phyloP scores from a whole-genome alignment of 1,140 invertebrate genomes.

The Leptoteleia sp. region DNA sequence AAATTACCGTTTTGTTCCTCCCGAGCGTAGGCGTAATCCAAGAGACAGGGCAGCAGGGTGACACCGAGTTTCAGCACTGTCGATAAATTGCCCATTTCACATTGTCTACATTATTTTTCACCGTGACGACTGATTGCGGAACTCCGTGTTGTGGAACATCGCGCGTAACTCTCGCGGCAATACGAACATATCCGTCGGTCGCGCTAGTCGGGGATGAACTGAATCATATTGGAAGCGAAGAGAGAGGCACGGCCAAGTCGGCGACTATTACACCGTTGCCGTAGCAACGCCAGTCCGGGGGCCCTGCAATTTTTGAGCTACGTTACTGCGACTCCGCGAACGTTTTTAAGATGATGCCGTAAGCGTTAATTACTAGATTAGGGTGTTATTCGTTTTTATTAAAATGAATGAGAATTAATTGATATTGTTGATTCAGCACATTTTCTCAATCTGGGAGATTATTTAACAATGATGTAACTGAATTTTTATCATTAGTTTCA shows the following conservation, averaged over 20 bases:
- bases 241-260: conserved; percentile 37
- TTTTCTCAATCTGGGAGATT: too few relatives aligned
- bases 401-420: too few relatives aligned
- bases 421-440: too few relatives aligned
- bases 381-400: too few relatives aligned
- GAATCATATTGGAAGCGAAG: conserved; percentile 55
- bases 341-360: too few relatives aligned
- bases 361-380: too few relatives aligned
- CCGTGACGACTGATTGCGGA: conserved; percentile 56
- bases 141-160: conserved; percentile 48
- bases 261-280: conserved; percentile 38
- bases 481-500: too few relatives aligned
- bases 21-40: conserved; percentile 75
- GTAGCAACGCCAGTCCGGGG: conserved; percentile 12
- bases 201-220: conserved; percentile 69
- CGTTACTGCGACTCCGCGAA: too few relatives aligned
- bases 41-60: conserved; percentile 72
- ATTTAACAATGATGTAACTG: too few relatives aligned
- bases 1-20: conserved; percentile 72
- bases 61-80: conserved; percentile 75
- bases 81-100: conserved; percentile 77
- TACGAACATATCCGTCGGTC: conserved; percentile 50
- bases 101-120: conserved; percentile 75
- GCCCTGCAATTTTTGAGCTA: too few relatives aligned
- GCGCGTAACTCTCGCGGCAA: conserved; percentile 33